A percentile compares a stretch with the other conserved stretches of the same genome.
Conservation (phyloP, 1,140 invertebrate species). For the Lepidurus couesii region DNA sequence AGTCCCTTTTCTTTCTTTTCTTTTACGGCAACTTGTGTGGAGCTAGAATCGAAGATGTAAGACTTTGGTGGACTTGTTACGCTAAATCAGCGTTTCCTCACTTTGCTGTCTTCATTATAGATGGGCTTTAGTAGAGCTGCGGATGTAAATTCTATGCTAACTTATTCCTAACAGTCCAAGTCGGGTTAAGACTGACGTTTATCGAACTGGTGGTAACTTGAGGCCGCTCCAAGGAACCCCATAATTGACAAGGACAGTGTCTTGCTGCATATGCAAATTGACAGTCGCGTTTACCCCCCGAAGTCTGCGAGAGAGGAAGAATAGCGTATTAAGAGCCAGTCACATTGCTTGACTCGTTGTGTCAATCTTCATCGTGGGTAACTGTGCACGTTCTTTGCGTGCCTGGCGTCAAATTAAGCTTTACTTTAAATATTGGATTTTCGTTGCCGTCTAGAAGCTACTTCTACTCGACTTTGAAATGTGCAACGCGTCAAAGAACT, state of each 20-base stretch:
- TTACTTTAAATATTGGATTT: conserved; percentile 4
- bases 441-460: not conserved
- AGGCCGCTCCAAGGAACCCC: not conserved
- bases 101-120: not conserved
- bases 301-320: not conserved
- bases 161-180: not conserved
- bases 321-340: conserved; percentile 5
- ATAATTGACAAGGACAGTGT: not conserved
- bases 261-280: conserved; percentile 13
- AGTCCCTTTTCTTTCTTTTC: no score
- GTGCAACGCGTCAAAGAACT: not conserved
- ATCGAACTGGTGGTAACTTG: conserved; percentile 13
- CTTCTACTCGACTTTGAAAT: not conserved
- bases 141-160: not conserved
- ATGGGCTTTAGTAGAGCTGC: not conserved
- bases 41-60: not conserved
- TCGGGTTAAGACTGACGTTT: not conserved
- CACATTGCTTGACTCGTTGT: conserved; percentile 6
- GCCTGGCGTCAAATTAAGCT: not conserved
- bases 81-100: not conserved
- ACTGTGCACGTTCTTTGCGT: not conserved
- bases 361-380: not conserved
- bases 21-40: not conserved
- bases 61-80: not conserved
- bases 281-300: not conserved